Percentiles rank a stretch among this genome's conserved stretches.
These are phyloP conservation scores for Sitta europaea DNA, from an alignment of 2,113 vertebrate genomes.

Conservation along the genomic window DNA sequence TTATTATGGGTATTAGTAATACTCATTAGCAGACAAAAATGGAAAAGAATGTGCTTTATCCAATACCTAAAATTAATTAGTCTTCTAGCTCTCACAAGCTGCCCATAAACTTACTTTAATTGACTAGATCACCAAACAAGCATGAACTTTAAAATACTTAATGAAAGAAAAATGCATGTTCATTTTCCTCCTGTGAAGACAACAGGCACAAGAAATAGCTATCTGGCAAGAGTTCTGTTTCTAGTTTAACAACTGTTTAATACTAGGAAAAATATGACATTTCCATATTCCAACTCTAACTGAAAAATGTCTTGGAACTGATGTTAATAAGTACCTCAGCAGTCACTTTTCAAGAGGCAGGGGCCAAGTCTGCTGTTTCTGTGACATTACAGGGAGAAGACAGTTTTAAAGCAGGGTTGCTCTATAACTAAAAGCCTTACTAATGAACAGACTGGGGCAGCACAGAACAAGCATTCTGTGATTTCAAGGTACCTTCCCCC, in stretches of 20 bases:
- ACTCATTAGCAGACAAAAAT: neutral
- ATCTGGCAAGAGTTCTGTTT: slow-evolving; percentile 13
- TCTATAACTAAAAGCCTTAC: neutral
- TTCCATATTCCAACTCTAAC: slow-evolving; percentile 5
- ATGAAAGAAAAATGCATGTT: slow-evolving; percentile 31
- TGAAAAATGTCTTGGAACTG: neutral
- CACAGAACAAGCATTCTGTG: neutral
- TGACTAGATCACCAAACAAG: slow-evolving; percentile 17
- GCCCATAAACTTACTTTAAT: slow-evolving; percentile 10
- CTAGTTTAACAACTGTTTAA: slow-evolving; percentile 35
- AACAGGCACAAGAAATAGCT: neutral
- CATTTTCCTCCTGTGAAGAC: neutral
- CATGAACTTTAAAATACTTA: slow-evolving; percentile 28
- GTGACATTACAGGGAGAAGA: neutral
- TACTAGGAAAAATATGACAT: slow-evolving; percentile 44
- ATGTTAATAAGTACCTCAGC: slow-evolving; percentile 15
- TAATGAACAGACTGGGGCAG: neutral
- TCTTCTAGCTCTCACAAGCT: neutral
- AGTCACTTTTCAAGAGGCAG: slow-evolving; percentile 4
- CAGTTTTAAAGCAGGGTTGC: neutral
- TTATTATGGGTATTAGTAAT: neutral
- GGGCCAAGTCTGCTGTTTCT: neutral
- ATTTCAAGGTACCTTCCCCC: neutral
- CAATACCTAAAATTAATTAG: slow-evolving; percentile 4
- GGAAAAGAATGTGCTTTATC: neutral